A percentile compares a stretch with the other conserved stretches of the same genome.
Evolutionary conservation across 2,113 vertebrate genomes (phyloP).

Genomic region (Galeopterus variegatus): DNA sequence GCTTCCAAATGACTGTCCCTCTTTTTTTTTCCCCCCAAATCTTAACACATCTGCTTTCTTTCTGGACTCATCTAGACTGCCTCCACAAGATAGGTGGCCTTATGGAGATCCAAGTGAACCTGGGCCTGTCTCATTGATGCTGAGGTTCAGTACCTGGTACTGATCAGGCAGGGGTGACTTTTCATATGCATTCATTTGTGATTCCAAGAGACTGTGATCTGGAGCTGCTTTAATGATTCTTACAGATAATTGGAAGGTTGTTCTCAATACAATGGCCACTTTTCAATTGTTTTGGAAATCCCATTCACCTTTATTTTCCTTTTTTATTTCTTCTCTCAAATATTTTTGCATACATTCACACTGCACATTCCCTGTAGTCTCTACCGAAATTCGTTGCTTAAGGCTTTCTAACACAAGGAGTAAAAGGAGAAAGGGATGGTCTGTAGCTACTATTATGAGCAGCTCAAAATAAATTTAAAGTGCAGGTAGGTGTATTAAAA

Average conservation of each 20-base stretch:
- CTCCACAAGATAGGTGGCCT: neutral
- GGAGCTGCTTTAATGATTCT: neutral
- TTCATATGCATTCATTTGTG: neutral
- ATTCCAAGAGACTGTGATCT: neutral
- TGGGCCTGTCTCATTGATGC: neutral
- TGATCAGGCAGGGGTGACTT: neutral
- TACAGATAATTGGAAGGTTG: neutral
- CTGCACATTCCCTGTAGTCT: neutral
- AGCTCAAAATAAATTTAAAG: constrained; percentile 56
- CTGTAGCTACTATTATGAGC: neutral
- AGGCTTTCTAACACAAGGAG: constrained; percentile 28
- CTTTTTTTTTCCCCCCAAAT: neutral
- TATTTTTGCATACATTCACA: constrained; percentile 23
- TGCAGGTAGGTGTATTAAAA: constrained; percentile 6
- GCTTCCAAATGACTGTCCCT: neutral
- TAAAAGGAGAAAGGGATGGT: constrained; percentile 51
- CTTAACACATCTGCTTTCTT: neutral
- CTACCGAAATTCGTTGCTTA: neutral
- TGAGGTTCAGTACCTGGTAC: neutral
- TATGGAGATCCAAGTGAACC: neutral
- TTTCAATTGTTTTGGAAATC: constrained; percentile 36
- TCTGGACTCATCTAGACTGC: neutral
- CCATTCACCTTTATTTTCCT: neutral
- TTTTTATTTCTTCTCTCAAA: constrained; percentile 24
- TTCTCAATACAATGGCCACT: neutral